Evolutionary conservation across 2,888 invertebrate species (phyloP).

Genomic region (Pristionchus exspectatus): DNA sequence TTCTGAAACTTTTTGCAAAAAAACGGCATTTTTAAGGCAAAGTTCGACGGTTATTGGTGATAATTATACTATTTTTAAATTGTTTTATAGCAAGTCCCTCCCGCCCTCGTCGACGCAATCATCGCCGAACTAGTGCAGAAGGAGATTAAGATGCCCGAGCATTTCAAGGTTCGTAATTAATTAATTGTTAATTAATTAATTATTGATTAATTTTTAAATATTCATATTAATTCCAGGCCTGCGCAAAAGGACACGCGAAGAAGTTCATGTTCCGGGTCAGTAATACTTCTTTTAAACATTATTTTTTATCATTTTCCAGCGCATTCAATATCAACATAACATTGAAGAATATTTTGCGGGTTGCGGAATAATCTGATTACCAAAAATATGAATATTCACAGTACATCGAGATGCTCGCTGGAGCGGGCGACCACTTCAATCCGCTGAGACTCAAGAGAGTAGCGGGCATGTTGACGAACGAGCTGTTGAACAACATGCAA

Average conservation of each 20-base stretch:
- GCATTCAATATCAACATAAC: too few relatives aligned
- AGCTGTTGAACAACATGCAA: constrained; percentile 17
- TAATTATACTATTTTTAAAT: too few relatives aligned
- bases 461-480: constrained; percentile 23
- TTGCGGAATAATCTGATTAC: too few relatives aligned
- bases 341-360: too few relatives aligned
- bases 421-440: constrained; percentile 35
- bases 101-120: constrained; percentile 41
- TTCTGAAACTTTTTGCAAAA: too few relatives aligned
- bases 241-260: constrained; percentile 20
- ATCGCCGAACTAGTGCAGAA: neutral
- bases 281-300: neutral
- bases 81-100: constrained; percentile 6
- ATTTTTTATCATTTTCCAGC: neutral
- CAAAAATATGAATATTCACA: neutral
- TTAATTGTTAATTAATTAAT: neutral
- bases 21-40: too few relatives aligned
- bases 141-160: constrained; percentile 28
- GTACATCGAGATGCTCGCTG: constrained; percentile 49
- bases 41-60: too few relatives aligned
- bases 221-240: neutral
- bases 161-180: neutral
- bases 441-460: constrained; percentile 3
- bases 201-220: neutral
- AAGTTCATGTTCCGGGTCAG: constrained; percentile 30